A percentile compares a stretch with the other conserved stretches of the same genome.
Conservation (phyloP, 1,140 invertebrate genomes). For the Orussus abietinus region DNA sequence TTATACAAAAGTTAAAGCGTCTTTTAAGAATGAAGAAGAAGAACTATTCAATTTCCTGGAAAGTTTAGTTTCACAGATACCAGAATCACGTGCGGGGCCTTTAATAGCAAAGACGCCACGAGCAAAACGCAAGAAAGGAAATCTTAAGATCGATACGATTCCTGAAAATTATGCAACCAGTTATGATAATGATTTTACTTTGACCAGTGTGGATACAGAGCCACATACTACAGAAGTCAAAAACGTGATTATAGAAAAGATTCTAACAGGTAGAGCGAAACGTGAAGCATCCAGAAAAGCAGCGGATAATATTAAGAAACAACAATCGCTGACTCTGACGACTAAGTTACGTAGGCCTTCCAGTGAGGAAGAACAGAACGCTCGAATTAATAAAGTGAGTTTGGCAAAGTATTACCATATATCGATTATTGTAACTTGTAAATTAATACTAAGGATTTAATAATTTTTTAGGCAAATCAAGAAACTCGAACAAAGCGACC, state of each 20-base stretch:
- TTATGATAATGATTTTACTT: not conserved
- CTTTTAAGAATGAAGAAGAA: constrained; percentile 9
- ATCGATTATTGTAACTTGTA: not conserved
- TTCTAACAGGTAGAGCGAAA: constrained; percentile 13
- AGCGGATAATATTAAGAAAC: constrained; percentile 33
- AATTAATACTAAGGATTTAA: constrained; percentile 2
- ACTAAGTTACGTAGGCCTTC: constrained; percentile 25
- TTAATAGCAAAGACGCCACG: constrained; percentile 44
- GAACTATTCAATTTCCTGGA: constrained; percentile 17
- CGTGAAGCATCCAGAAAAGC: constrained; percentile 36
- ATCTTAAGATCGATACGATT: constrained; percentile 38
- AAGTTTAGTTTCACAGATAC: constrained; percentile 26
- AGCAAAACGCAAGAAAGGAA: constrained; percentile 22
- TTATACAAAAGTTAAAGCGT: constrained; percentile 15
- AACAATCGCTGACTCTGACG: constrained; percentile 22
- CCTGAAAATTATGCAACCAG: constrained; percentile 34
- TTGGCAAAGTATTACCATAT: not conserved
- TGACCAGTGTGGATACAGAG: not conserved
- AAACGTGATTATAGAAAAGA: constrained; percentile 1
- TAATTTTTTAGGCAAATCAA: constrained; percentile 11
- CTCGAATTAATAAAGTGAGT: constrained; percentile 17
- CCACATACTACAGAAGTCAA: not conserved
- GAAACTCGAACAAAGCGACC: constrained; percentile 22
- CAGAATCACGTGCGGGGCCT: constrained; percentile 21
- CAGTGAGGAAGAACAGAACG: constrained; percentile 1